Evolutionary conservation across 2,797 vertebrate species (phyloP), one percentile per base, ranked within the genome.

Genomic region (Cuculus canorus): DNA sequence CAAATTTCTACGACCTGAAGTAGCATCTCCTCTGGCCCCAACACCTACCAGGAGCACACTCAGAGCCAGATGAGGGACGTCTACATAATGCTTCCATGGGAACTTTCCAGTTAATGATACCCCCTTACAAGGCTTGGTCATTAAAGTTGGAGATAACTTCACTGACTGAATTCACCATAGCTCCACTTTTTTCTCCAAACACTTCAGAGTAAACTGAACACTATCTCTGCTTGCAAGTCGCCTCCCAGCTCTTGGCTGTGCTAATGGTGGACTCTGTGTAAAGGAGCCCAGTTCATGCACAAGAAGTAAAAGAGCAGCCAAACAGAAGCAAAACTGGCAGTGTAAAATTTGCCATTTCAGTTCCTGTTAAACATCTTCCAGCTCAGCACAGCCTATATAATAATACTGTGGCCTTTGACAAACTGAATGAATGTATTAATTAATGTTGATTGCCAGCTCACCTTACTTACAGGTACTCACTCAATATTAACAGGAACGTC

Each of bases 361-460:
- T 63, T 52, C 61, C 45, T 11, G 18, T 23, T 32, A 18, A 32
- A 43, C 28, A 16, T 1, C 76, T 32, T 65, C 61, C 65, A 25
- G n/a, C 2, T 27, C 60, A 69, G 57, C 33, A 5, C 1, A 0
- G 91, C 52, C 81, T 71, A 53, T 1, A 43, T 4, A 39, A 21
- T 3, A 37, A 5, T 24, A 15, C 53, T 24, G 9, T 0, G 61
- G 43, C 73, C 73, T 92, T 66, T 73, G 77, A 83, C 33, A 56
- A 90, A 3, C 7, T 5, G 24, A 52, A 75, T 11, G n/a, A 35
- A 50, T 10, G 25, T 30, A 82, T 84, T 76, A 21, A 92, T 87
- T 76, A 48, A 70, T 66, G 65, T 24, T 82, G 35, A 57, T 70
- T 91, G 75, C 87, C 83, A 82, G 86, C 83, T 94, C 95, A 88